Evolutionary conservation across 2,113 vertebrate species (phyloP).

Genomic region (Antigone vipio): DNA sequence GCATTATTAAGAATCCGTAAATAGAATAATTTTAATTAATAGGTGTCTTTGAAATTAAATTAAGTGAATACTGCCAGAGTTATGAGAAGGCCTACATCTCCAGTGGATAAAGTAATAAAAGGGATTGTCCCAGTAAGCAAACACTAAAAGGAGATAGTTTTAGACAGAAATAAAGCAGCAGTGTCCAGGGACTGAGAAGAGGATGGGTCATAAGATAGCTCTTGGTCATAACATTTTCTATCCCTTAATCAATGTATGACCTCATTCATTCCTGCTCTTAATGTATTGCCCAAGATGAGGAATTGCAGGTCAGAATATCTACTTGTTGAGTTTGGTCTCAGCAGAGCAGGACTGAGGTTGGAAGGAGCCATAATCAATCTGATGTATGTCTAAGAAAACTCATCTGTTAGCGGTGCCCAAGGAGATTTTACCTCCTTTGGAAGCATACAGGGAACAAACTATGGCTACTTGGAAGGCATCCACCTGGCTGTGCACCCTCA

Average conservation of each 20-base stretch:
- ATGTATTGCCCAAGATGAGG: background rate
- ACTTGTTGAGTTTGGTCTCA: background rate
- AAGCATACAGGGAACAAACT: background rate
- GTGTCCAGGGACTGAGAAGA: background rate
- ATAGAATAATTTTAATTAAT: constrained; percentile 8
- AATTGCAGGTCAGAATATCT: background rate
- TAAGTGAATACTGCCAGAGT: background rate
- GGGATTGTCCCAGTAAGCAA: background rate
- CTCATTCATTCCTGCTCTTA: background rate
- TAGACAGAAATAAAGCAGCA: background rate
- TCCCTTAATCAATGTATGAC: background rate
- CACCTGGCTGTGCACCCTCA: background rate
- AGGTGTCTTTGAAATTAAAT: background rate
- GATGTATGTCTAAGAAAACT: background rate
- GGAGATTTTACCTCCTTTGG: background rate
- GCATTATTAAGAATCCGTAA: constrained; percentile 11
- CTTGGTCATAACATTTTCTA: background rate
- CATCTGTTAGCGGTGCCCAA: background rate
- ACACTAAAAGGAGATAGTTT: background rate
- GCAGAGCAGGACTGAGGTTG: background rate
- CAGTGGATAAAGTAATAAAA: background rate
- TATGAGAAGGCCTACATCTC: background rate
- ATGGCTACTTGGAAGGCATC: background rate
- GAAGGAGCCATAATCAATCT: background rate
- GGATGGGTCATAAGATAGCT: background rate